Evolutionary conservation across 2,888 invertebrate genomes (phyloP).

Genomic region (Drosophila longiperda): DNA sequence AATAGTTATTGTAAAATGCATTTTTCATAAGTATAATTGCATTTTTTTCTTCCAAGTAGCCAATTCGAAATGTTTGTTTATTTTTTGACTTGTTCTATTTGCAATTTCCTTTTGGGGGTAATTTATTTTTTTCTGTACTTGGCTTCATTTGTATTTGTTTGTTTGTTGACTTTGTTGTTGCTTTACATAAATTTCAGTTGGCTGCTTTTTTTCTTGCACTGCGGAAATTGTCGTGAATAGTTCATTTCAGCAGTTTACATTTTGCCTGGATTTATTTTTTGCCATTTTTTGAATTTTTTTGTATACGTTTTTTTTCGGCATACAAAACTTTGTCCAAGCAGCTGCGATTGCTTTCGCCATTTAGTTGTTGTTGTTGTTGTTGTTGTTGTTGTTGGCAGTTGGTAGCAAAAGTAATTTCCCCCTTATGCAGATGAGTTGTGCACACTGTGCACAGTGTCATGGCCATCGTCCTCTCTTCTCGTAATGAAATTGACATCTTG

Average conservation of each 20-base stretch:
- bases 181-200: conserved; percentile 53
- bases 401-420: conserved; percentile 71
- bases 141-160: conserved; percentile 51
- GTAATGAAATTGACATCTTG: conserved; percentile 80
- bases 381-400: conserved; percentile 29
- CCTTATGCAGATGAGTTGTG: conserved; percentile 77
- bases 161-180: conserved; percentile 57
- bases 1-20: conserved; percentile 15
- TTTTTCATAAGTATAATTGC: conserved; percentile 39
- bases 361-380: conserved; percentile 35
- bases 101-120: conserved; percentile 17
- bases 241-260: conserved; percentile 63
- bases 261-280: conserved; percentile 42
- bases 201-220: conserved; percentile 32
- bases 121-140: conserved; percentile 51
- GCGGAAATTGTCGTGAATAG: conserved; percentile 77
- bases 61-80: conserved; percentile 10
- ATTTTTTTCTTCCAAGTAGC: conserved; percentile 21
- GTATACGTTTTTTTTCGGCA: conserved; percentile 6
- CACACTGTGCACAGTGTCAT: conserved; percentile 35
- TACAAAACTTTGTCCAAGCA: conserved; percentile 65
- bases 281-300: conserved; percentile 10
- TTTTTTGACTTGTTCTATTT: neutral
- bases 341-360: conserved; percentile 62
- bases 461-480: conserved; percentile 47